Evolutionary conservation across 2,113 vertebrate species (phyloP), one percentile per base, ranked within the genome.

Genomic region (Macquaria australasica): DNA sequence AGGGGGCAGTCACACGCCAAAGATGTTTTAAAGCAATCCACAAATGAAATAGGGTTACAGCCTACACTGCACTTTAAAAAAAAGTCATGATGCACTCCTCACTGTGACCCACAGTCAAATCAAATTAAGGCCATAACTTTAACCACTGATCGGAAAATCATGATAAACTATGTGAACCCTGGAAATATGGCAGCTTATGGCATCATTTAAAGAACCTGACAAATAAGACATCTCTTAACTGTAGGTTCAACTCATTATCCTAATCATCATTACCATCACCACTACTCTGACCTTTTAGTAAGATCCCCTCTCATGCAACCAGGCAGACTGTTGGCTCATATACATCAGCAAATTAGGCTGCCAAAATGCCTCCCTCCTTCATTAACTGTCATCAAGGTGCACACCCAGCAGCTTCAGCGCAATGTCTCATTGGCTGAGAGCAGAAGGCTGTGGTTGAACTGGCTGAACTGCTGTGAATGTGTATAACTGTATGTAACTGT

Each of bases 301-400:
- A 60, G 64, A 41, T 10, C 11, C 5, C 7, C 25, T 34, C 8
- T 67, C 39, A 59, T 59, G 43, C 69, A 79, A 34, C 10, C 1
- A 28, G 43, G 23, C n/a, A 68, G 31, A 81, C 51, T 72, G 41
- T 58, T 31, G 23, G 31, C 81, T 53, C 71, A 48, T 21, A 6
- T 14, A 50, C 8, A 8, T 73, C 41, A 43, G 48, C 15, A 53
- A 69, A 69, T 41, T 63, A 50, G 16, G 23, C 56, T n/a, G 41
- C 56, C 50, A 59, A 39, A 58, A 45, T 5, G 0, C 41, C 45
- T 8, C 63, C 77, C 56, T 72, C n/a, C 45, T 15, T 77, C 59
- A 90, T 76, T 79, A 88, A 67, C 51, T 37, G 23, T 25, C 48
- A 62, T 76, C 77, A 68, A 80, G 71, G 45, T 71, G 58, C 73